A percentile compares a stretch with the other conserved stretches of the same genome.
These are phyloP conservation scores for Brevimyrus niger DNA, from an alignment of 2,113 vertebrate genomes.

Conservation along the genomic window DNA sequence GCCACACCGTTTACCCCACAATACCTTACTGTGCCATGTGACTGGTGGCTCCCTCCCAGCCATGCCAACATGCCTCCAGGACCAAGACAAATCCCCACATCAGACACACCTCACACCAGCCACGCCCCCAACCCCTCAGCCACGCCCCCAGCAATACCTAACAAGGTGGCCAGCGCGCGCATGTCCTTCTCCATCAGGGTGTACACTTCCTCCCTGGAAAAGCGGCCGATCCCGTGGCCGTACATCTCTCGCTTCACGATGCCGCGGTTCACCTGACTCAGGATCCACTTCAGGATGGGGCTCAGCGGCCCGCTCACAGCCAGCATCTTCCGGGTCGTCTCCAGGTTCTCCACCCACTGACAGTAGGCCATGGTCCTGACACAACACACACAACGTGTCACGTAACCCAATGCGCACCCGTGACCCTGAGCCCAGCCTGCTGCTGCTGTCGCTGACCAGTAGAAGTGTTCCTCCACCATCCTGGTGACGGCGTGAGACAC, in stretches of 20 bases:
- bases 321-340: slow-evolving; percentile 91
- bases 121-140: background rate
- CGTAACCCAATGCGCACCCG: background rate
- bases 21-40: background rate
- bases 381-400: slow-evolving; percentile 21
- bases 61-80: background rate
- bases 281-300: slow-evolving; percentile 86
- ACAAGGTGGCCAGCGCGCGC: slow-evolving; percentile 81
- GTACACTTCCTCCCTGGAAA: slow-evolving; percentile 89
- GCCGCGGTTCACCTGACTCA: slow-evolving; percentile 87
- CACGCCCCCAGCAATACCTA: slow-evolving; percentile 62
- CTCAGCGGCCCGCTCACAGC: slow-evolving; percentile 85
- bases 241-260: slow-evolving; percentile 95
- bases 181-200: slow-evolving; percentile 95
- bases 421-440: background rate
- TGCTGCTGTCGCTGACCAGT: slow-evolving; percentile 70
- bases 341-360: slow-evolving; percentile 96
- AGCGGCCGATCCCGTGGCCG: slow-evolving; percentile 89
- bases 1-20: background rate
- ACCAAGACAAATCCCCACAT: background rate
- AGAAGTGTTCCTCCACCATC: slow-evolving; percentile 95
- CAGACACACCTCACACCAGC: background rate
- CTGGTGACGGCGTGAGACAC: slow-evolving; percentile 82
- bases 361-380: slow-evolving; percentile 91
- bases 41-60: background rate